Base-by-base conservation (phyloP, 2,888 invertebrate species). In the Mechanitis messenoides region DNA sequence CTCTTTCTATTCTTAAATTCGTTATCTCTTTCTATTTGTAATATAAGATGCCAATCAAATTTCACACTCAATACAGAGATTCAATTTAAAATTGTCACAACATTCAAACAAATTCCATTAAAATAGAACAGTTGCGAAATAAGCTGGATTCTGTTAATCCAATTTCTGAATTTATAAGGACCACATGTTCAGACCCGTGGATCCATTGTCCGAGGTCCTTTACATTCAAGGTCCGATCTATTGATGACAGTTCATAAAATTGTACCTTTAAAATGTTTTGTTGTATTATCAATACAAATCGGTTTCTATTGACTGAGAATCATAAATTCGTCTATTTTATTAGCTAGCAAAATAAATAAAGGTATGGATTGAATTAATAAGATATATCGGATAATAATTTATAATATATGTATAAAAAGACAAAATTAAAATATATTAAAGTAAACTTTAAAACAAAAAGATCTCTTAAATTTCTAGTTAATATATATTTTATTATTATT, bases 141-240 rank as follows among this genome's bases (percentile, higher is more conserved):
- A 85, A 81, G 75, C 77, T 75, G 79, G 79, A 77, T 82, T 77
- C 75, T 67, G 72, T 73, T 85, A 89, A 89, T 89, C 87, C 88
- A 88, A 88, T 89, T 85, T 86, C 71, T 79, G 77, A 77, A 85
- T 82, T 82, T 81, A 80, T 74, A 71, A 68, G 75, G 70, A 77
- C 73, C 87, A 87, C 85, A 87, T 86, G 87, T 81, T 80, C 75
- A 74, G 77, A 71, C 69, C 69, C 72, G 72, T 74, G 74, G 75
- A 71, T 58, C 79, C 61, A 79, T 89, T 89, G 88, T 88, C 79
- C 77, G 60, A 62, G 71, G 73, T 76, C 78, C 78, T 72, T 82
- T 69, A 61, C 73, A 73, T 75, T 77, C 70, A 79, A 82, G 81
- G 79, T 78, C 68, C 71, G 67, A 70, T 70, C 81, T 81, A 86